Evolutionary conservation across 1,140 invertebrate species (phyloP).

Genomic region (Hypsibius dujardini): DNA sequence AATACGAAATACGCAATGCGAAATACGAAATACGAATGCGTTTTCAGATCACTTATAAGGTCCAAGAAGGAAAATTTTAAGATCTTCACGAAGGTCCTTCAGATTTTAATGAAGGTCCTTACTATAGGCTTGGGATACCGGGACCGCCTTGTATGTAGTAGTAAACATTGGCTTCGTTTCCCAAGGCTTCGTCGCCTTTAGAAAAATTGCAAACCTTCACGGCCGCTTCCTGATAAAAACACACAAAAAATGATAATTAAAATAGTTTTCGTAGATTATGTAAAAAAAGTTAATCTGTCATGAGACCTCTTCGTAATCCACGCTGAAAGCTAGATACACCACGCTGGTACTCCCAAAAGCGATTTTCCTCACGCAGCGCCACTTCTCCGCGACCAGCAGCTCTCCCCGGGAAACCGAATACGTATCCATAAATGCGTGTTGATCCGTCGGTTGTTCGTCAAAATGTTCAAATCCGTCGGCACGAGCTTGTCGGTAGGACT

Average conservation of each 20-base stretch:
- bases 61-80: too few relatives aligned
- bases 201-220: conserved; percentile 14
- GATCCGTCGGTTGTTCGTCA: too few relatives aligned
- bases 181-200: neutral
- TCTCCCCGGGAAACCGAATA: conserved; percentile 12
- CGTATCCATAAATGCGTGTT: too few relatives aligned
- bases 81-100: conserved; percentile 1
- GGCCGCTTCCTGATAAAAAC: conserved; percentile 11
- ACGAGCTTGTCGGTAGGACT: too few relatives aligned
- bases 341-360: neutral
- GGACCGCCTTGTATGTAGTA: neutral
- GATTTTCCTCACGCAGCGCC: conserved; percentile 4
- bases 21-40: too few relatives aligned
- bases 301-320: conserved; percentile 13
- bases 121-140: conserved; percentile 3
- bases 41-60: too few relatives aligned
- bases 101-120: neutral
- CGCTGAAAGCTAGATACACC: conserved; percentile 10
- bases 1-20: too few relatives aligned
- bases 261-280: neutral
- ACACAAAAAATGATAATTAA: neutral
- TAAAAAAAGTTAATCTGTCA: too few relatives aligned
- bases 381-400: neutral
- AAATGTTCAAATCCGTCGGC: too few relatives aligned
- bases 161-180: neutral